phyloP scores from a whole-genome alignment of 2,888 invertebrate genomes.

The Atethmia centrago region DNA sequence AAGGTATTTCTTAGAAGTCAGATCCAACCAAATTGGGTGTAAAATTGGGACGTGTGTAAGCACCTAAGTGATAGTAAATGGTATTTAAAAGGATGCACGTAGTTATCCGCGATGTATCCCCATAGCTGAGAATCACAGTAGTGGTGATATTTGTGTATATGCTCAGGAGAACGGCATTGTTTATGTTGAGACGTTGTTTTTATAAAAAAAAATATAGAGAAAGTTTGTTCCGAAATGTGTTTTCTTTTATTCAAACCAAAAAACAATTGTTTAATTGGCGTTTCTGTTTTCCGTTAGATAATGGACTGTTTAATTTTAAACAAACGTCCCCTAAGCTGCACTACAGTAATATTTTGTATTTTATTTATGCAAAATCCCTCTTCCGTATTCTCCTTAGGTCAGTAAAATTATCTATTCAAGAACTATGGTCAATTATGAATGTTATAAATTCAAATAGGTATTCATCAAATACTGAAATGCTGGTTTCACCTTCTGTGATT shows the following conservation, averaged over 20 bases:
- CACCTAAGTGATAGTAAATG: slow-evolving; percentile 50
- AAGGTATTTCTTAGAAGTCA: neutral
- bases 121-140: slow-evolving; percentile 54
- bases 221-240: slow-evolving; percentile 79
- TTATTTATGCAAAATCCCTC: neutral
- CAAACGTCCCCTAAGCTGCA: no score
- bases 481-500: neutral
- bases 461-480: no score
- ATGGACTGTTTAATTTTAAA: no score
- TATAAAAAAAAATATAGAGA: slow-evolving; percentile 78
- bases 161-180: slow-evolving; percentile 69
- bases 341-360: neutral
- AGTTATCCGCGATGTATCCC: slow-evolving; percentile 50
- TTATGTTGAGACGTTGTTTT: slow-evolving; percentile 86
- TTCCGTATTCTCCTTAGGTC: neutral
- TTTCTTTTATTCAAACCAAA: slow-evolving; percentile 55
- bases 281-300: neutral
- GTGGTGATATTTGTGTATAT: slow-evolving; percentile 54
- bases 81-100: slow-evolving; percentile 55
- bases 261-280: neutral
- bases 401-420: neutral
- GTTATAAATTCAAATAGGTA: neutral
- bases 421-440: neutral
- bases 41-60: slow-evolving; percentile 24
- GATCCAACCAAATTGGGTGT: slow-evolving; percentile 7